A percentile compares a stretch with the other conserved stretches of the same genome.
Conservation (phyloP, 2,797 vertebrate genomes). For the Lepilemur septentrionalis region DNA sequence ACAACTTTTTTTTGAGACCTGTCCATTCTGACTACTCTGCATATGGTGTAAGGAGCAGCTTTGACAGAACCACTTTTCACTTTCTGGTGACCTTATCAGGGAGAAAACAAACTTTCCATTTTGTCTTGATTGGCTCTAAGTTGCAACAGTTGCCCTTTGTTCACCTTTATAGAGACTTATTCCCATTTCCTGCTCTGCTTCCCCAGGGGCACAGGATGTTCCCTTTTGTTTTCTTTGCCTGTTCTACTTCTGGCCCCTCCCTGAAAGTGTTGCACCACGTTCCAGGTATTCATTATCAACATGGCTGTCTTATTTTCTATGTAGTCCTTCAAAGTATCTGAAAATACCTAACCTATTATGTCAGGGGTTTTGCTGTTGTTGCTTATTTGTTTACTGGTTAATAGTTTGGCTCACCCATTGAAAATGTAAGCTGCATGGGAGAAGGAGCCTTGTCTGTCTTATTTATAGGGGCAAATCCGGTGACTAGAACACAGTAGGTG, state of each 20-base stretch:
- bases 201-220: fast-evolving
- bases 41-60: neutral
- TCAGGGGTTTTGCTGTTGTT: neutral
- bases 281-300: neutral
- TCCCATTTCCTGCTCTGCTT: neutral
- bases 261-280: neutral
- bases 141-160: neutral
- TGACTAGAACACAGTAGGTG: neutral
- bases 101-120: neutral
- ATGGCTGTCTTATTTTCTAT: neutral
- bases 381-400: neutral
- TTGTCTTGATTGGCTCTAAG: neutral
- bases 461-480: neutral
- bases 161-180: neutral
- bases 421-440: neutral
- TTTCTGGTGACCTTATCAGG: neutral
- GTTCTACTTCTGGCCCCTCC: neutral
- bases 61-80: neutral
- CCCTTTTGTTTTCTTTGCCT: neutral
- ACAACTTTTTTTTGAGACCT: neutral
- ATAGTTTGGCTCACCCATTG: neutral
- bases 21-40: neutral
- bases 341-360: neutral
- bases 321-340: neutral
- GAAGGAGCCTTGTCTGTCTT: neutral